Base-by-base conservation (phyloP, 2,113 vertebrate genomes). In the Motacilla alba region DNA sequence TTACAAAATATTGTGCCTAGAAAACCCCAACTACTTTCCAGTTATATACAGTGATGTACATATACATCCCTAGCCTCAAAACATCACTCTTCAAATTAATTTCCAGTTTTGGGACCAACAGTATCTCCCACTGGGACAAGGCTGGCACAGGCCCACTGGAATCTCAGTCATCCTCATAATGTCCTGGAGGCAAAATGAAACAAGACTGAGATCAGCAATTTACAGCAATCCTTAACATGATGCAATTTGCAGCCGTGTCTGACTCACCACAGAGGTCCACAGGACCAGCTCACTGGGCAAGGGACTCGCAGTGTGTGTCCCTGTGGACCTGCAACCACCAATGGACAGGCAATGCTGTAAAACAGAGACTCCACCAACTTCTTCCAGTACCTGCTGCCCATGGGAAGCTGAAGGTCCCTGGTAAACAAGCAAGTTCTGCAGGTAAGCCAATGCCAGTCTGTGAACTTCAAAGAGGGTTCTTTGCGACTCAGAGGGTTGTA, bases 101-200 rank as follows among this genome's bases (percentile, higher is more conserved):
- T 88, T 77, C 27, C 41, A 64, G 2, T 64, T 83, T 67, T 22
- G 37, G 27, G 22, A 33, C 49, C n/a, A 73, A 26, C 1, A 73
- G 18, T 41, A 47, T 59, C 10, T 82, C 74, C 35, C 74, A 68
- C 7, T 1, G 1, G 46, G 31, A 85, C 41, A 62, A 90, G 37
- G 55, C 1, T 80, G 41, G n/a, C 87, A 89, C 44, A 70, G 75
- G 78, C 41, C 49, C 3, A 1, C 28, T 24, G 46, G 59, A 92
- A 80, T 80, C 63, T 58, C 13, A 3, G 49, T 44, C 16, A 4
- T 73, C 53, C 62, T 84, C 49, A n/a, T 37, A 64, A 60, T 39
- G 43, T 75, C 77, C 60, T 46, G 39, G 16, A 83, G 68, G 67
- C 44, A 92, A 83, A 91, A 9, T 53, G 46, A 89, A 93, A 58